phyloP scores from a whole-genome alignment of 2,888 invertebrate genomes.

The Microplitis deprimator region DNA sequence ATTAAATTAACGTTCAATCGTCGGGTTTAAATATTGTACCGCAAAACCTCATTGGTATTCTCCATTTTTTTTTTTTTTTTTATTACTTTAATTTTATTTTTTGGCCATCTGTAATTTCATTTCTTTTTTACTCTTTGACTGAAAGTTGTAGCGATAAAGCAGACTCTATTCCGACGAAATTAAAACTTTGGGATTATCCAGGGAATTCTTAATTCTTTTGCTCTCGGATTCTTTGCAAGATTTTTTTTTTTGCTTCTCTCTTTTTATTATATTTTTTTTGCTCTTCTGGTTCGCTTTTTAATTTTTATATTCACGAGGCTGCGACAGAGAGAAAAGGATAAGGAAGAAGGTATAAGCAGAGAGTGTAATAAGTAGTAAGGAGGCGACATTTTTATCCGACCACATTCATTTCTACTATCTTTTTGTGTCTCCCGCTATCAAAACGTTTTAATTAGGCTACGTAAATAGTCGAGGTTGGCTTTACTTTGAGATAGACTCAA shows the following conservation, averaged over 20 bases:
- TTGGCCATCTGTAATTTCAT: neutral
- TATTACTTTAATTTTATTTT: slow-evolving; percentile 10
- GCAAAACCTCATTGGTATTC: slow-evolving; percentile 1
- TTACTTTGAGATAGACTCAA: slow-evolving; percentile 30
- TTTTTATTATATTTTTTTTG: neutral
- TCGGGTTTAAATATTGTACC: slow-evolving; percentile 22
- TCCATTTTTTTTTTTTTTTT: neutral
- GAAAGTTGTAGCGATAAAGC: slow-evolving; percentile 27
- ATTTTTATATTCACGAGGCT: slow-evolving; percentile 27
- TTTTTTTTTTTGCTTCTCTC: neutral
- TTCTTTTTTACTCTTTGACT: neutral
- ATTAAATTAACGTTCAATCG: slow-evolving; percentile 23
- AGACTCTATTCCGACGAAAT: slow-evolving; percentile 28
- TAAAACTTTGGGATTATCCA: slow-evolving; percentile 27
- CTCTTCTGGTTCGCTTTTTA: slow-evolving; percentile 6
- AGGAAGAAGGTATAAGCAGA: slow-evolving; percentile 10
- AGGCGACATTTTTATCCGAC: slow-evolving; percentile 18
- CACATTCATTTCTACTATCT: slow-evolving; percentile 27
- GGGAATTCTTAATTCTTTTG: slow-evolving; percentile 34
- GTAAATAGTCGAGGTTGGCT: slow-evolving; percentile 39
- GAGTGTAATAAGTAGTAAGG: neutral
- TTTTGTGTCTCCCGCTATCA: slow-evolving; percentile 28
- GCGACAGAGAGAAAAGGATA: slow-evolving; percentile 17
- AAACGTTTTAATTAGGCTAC: slow-evolving; percentile 48
- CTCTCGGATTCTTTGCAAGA: slow-evolving; percentile 11